These are phyloP conservation scores for Arenicola marina DNA, from an alignment of 2,888 invertebrate species.

Conservation along the genomic window DNA sequence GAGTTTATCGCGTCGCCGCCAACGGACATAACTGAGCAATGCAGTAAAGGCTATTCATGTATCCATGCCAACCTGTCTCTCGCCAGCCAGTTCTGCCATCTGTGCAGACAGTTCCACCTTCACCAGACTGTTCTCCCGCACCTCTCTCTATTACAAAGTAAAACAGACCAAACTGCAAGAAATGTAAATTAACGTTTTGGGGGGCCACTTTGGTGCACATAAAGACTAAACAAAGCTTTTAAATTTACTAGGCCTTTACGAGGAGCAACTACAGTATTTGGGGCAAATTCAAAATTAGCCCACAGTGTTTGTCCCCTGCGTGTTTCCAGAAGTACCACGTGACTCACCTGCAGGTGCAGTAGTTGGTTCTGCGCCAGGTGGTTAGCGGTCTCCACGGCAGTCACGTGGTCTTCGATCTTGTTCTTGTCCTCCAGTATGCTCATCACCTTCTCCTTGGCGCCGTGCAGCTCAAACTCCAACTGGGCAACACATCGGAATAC, in stretches of 20 bases:
- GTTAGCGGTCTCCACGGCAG: conserved; percentile 48
- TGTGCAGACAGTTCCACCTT: conserved; percentile 49
- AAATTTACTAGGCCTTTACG: background rate
- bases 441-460: conserved; percentile 39
- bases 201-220: background rate
- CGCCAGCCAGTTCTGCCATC: conserved; percentile 45
- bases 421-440: conserved; percentile 46
- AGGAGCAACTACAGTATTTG: too few species aligned
- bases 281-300: too few species aligned
- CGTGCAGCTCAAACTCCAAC: conserved; percentile 52
- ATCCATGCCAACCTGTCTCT: conserved; percentile 16
- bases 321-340: background rate
- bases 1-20: background rate
- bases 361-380: conserved; percentile 50
- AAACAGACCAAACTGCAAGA: background rate
- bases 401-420: conserved; percentile 46
- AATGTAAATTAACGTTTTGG: background rate
- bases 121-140: conserved; percentile 47
- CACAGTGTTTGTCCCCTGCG: too few species aligned
- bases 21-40: background rate
- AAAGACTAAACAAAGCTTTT: background rate
- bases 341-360: conserved; percentile 42
- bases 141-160: conserved; percentile 43
- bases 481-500: background rate
- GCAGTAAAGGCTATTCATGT: background rate